Percentiles rank a stretch among this genome's conserved stretches.
These are phyloP conservation scores for Zygogramma bicolorata DNA, from an alignment of 2,888 invertebrate species.

Conservation along the genomic window DNA sequence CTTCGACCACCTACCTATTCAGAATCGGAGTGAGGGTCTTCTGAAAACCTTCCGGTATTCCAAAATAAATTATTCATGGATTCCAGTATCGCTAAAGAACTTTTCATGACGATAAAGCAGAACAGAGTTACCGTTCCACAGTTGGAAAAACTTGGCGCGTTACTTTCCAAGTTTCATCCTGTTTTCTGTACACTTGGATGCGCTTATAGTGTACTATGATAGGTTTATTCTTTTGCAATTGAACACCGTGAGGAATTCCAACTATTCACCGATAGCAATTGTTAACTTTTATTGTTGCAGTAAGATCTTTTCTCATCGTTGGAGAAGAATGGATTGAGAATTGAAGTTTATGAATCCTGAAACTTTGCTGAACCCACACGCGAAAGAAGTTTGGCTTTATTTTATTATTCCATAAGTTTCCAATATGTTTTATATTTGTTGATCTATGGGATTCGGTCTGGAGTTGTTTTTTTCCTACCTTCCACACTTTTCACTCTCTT, in stretches of 20 bases:
- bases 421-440: too few species aligned
- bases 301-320: background rate
- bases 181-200: background rate
- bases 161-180: background rate
- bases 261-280: background rate
- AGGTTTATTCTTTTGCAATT: background rate
- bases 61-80: background rate
- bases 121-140: background rate
- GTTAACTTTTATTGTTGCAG: background rate
- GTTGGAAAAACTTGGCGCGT: background rate
- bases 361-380: background rate
- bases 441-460: too few species aligned
- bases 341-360: background rate
- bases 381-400: background rate
- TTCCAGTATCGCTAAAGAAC: background rate
- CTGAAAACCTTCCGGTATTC: background rate
- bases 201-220: background rate
- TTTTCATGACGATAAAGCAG: background rate
- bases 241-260: background rate
- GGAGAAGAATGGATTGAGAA: background rate
- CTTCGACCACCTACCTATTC: too few species aligned
- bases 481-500: too few species aligned
- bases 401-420: background rate
- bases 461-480: too few species aligned
- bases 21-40: too few species aligned